phyloP scores from a whole-genome alignment of 2,113 vertebrate species.

The Grammomys dolichurus region DNA sequence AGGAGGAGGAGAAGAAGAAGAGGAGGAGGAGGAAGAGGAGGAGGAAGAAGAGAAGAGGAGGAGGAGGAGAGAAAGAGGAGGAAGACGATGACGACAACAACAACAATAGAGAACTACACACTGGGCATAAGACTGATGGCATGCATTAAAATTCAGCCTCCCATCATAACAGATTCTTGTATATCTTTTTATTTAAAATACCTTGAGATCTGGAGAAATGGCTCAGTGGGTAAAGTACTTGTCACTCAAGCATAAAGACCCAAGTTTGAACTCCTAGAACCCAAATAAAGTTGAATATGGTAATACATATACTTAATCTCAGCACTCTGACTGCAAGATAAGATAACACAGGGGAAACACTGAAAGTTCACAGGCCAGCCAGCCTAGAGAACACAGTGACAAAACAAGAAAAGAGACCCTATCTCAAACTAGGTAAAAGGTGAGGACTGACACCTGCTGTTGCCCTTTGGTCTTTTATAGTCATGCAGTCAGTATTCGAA shows the following conservation, averaged over 20 bases:
- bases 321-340: background rate
- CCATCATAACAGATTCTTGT: background rate
- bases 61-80: too few species aligned
- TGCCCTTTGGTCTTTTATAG: background rate
- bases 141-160: constrained; percentile 8
- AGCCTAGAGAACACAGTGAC: too few species aligned
- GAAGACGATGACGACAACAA: background rate
- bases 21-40: too few species aligned
- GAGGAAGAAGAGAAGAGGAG: too few species aligned
- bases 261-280: background rate
- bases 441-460: background rate
- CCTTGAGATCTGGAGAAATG: background rate
- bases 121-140: background rate
- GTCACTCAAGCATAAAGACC: background rate
- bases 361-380: background rate
- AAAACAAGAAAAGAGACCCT: background rate
- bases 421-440: background rate
- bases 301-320: background rate
- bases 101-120: background rate
- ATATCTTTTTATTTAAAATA: background rate
- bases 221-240: background rate
- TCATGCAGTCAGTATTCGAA: background rate
- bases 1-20: background rate
- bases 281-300: background rate
- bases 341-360: background rate